These are phyloP conservation scores for Coturnix japonica DNA, from an alignment of 2,113 vertebrate species.

Conservation along the genomic window DNA sequence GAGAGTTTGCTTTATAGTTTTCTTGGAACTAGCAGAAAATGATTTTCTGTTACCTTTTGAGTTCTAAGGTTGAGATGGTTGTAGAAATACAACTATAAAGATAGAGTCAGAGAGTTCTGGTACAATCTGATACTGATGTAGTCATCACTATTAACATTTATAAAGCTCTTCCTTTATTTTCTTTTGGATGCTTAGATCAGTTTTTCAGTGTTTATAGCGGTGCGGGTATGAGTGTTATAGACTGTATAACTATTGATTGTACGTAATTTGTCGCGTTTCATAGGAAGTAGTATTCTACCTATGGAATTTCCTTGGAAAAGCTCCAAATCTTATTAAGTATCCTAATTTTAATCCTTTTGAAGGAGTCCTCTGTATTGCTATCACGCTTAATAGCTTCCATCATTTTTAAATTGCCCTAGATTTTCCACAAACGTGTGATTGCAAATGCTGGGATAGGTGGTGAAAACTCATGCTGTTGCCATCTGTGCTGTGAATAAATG, in stretches of 20 bases:
- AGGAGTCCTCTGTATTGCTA: background rate
- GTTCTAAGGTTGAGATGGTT: background rate
- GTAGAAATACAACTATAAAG: background rate
- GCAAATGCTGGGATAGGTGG: conserved; percentile 22
- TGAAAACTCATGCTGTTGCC: conserved; percentile 55
- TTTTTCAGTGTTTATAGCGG: background rate
- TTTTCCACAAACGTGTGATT: conserved; percentile 12
- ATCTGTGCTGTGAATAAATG: conserved; percentile 59
- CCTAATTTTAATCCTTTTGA: background rate
- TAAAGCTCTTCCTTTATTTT: background rate
- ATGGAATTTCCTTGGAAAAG: background rate
- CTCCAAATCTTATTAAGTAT: background rate
- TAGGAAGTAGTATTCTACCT: background rate
- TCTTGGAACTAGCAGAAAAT: background rate
- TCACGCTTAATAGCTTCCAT: background rate
- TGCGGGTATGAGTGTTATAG: background rate
- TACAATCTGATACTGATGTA: background rate
- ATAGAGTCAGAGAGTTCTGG: background rate
- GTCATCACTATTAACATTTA: background rate
- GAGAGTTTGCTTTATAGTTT: background rate
- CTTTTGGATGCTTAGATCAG: background rate
- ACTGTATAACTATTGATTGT: background rate
- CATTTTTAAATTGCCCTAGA: background rate
- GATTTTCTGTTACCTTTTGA: background rate
- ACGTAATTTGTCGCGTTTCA: background rate